Percentiles rank a stretch among this genome's conserved stretches.
These are phyloP conservation scores for Galaxias olidus DNA, from an alignment of 2,797 vertebrate species.

Conservation along the genomic window DNA sequence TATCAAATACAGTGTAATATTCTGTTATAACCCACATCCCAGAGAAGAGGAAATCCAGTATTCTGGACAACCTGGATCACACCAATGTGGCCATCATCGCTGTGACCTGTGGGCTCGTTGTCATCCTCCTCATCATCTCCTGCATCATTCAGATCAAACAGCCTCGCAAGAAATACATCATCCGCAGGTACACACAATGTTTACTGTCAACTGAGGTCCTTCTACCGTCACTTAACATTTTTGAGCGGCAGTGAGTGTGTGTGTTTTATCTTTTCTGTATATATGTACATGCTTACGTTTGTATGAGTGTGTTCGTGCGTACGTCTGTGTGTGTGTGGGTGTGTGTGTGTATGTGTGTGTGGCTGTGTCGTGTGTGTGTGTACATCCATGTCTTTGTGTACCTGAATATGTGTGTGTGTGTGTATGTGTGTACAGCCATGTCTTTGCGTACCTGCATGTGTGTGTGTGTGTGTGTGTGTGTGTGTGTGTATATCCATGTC, in stretches of 20 bases:
- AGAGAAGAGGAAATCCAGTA: constrained; percentile 91
- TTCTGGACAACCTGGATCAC: constrained; percentile 90
- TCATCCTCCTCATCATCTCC: constrained; percentile 90
- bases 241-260: too few species aligned
- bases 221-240: too few species aligned
- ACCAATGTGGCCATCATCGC: constrained; percentile 93
- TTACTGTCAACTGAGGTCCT: neutral
- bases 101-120: constrained; percentile 89
- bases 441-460: neutral
- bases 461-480: neutral
- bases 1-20: too few species aligned
- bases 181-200: constrained; percentile 73
- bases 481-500: neutral
- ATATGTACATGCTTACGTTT: neutral
- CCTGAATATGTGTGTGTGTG: neutral
- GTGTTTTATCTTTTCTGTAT: too few species aligned
- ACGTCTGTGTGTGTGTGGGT: neutral
- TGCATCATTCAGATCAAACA: constrained; percentile 95
- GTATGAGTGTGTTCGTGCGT: neutral
- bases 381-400: too few species aligned
- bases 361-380: too few species aligned
- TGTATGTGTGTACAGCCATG: neutral
- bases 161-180: constrained; percentile 89
- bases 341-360: neutral
- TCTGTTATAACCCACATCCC: constrained; percentile 10